Conservation (phyloP, 1,140 invertebrate species). For the Oedothorax gibbosus region DNA sequence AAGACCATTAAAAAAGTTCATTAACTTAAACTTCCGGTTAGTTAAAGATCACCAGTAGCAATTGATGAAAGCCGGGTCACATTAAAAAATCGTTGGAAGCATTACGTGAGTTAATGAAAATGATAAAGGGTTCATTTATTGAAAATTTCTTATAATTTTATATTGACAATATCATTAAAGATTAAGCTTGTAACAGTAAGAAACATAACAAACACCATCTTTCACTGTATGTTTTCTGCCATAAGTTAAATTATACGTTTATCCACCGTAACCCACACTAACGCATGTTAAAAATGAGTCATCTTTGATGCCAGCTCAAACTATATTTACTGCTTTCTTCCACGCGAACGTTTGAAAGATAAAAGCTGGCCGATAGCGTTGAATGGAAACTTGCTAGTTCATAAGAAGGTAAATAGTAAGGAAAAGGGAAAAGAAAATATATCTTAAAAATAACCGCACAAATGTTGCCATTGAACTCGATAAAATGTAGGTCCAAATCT, state of each 20-base stretch:
- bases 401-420: background rate
- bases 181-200: too few relatives aligned
- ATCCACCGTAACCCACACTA: conserved; percentile 7
- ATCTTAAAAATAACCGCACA: background rate
- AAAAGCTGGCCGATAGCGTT: conserved; percentile 38
- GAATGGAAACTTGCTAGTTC: conserved; percentile 39
- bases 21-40: too few relatives aligned
- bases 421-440: background rate
- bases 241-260: background rate
- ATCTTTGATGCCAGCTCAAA: background rate
- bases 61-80: too few relatives aligned
- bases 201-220: too few relatives aligned
- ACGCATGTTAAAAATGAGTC: conserved; percentile 37
- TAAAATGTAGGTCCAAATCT: conserved; percentile 55
- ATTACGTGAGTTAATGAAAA: too few relatives aligned
- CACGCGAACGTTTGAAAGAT: conserved; percentile 34
- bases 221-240: too few relatives aligned
- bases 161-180: too few relatives aligned
- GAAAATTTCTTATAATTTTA: too few relatives aligned
- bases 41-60: too few relatives aligned
- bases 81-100: too few relatives aligned
- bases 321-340: conserved; percentile 41
- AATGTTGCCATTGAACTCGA: conserved; percentile 51
- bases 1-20: too few relatives aligned
- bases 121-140: too few relatives aligned